phyloP scores from a whole-genome alignment of 2,113 vertebrate species.

The Xiphias gladius region DNA sequence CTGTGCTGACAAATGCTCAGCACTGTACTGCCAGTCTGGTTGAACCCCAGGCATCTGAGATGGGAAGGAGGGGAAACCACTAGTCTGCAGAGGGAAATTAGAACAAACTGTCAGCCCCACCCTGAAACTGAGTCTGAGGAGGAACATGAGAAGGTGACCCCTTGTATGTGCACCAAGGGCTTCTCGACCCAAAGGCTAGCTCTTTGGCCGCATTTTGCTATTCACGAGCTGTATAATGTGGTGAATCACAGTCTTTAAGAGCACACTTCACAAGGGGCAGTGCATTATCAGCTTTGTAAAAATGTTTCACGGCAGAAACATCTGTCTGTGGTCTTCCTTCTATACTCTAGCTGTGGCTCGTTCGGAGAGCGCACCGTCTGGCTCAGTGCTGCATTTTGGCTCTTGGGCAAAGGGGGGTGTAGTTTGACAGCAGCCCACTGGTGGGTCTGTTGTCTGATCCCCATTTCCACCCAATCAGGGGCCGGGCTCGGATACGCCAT shows the following conservation, averaged over 20 bases:
- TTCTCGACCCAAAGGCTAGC: background rate
- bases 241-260: background rate
- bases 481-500: background rate
- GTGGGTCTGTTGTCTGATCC: background rate
- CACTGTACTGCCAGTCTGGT: slow-evolving; percentile 59
- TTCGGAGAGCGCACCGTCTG: slow-evolving; percentile 18
- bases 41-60: slow-evolving; percentile 48
- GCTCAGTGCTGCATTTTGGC: background rate
- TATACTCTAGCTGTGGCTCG: slow-evolving; percentile 1
- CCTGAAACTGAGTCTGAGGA: slow-evolving; percentile 39
- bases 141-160: slow-evolving; percentile 53
- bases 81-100: slow-evolving; percentile 54
- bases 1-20: slow-evolving; percentile 74
- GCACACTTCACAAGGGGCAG: background rate
- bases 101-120: slow-evolving; percentile 50
- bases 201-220: background rate
- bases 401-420: background rate
- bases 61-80: slow-evolving; percentile 29
- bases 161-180: slow-evolving; percentile 13
- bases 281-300: slow-evolving; percentile 4
- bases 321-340: background rate
- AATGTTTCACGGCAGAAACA: slow-evolving; percentile 2
- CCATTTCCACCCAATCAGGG: background rate
- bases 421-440: background rate
- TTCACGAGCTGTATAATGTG: background rate